Base-by-base conservation (phyloP, 2,888 invertebrate species). In the Platycheirus rosarum region DNA sequence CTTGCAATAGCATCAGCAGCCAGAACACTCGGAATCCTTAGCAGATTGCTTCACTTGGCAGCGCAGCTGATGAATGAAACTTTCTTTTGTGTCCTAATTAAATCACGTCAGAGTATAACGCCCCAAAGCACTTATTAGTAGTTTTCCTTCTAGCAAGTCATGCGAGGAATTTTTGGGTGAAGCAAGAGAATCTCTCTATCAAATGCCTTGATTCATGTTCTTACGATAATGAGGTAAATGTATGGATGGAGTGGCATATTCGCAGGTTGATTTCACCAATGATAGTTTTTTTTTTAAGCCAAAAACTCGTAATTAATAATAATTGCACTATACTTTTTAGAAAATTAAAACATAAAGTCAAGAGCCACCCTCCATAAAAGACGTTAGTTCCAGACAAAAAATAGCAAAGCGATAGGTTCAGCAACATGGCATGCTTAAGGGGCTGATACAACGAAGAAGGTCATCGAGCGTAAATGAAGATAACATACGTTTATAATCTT, bases 21-120 rank as follows among this genome's bases (percentile, higher is more conserved):
- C 40, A 13, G 18, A 14, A 20, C n/a, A n/a, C n/a, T n/a, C n/a
- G n/a, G 29, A 48, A 51, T 49, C 63, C 37, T 35, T 55, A 13
- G 42, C 35, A 51, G 49, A 51, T 60, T 53, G 44, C 63, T 35
- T 51, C 65, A 49, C 63, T 42, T 71, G 63, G 49, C 51, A 53
- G 9, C 42, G 44, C 55, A 44, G 29, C 18, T 53, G 63, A 65
- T 71, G 48, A 57, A 53, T 37, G 26, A 62, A 69, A 57, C 68
- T 63, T 49, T 63, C 42, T 63, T 62, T 79, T 74, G 53, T 63
- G 35, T 20, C 53, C 63, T 79, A 79, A 79, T 70, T 74, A 69
- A 79, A 79, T 79, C 75, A 75, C 69, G 69, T 69, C 79, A 35
- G 60, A 42, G 63, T 65, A 75, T 65, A 42, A 63, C 44, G 44